Percentiles rank a stretch among this genome's conserved stretches.
These are phyloP conservation scores for Phania funesta DNA, from an alignment of 2,888 invertebrate genomes.

Conservation along the genomic window DNA sequence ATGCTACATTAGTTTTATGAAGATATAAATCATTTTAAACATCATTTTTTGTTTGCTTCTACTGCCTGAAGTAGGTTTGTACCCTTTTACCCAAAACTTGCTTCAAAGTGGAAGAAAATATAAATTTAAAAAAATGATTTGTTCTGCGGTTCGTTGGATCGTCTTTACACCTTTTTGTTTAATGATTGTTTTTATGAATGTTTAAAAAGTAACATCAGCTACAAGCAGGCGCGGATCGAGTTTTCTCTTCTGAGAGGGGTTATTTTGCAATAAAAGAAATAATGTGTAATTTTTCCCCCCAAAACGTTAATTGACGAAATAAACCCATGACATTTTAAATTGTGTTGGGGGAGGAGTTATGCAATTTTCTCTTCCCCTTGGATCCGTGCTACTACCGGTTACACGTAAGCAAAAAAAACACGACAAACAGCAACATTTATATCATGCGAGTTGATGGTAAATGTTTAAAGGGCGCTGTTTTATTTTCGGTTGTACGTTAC, in stretches of 20 bases:
- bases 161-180: conserved; percentile 38
- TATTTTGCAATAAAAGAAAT: too few species aligned
- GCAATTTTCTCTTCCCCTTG: too few species aligned
- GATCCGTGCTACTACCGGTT: not conserved
- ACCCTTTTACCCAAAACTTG: not conserved
- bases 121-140: not conserved
- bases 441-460: conserved; percentile 7
- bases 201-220: conserved; percentile 31
- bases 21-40: conserved; percentile 1
- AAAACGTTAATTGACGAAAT: too few species aligned
- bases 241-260: too few species aligned
- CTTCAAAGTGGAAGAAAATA: not conserved
- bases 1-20: not conserved
- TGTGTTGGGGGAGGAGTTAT: too few species aligned
- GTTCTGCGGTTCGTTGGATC: not conserved
- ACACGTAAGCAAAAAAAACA: not conserved
- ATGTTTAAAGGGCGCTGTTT: not conserved
- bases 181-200: conserved; percentile 12
- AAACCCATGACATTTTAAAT: too few species aligned
- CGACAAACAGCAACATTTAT: not conserved
- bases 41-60: not conserved
- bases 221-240: not conserved
- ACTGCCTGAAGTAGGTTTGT: not conserved
- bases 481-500: not conserved
- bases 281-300: too few species aligned